phyloP scores from a whole-genome alignment of 2,113 vertebrate genomes.

The Platysteira castanea region DNA sequence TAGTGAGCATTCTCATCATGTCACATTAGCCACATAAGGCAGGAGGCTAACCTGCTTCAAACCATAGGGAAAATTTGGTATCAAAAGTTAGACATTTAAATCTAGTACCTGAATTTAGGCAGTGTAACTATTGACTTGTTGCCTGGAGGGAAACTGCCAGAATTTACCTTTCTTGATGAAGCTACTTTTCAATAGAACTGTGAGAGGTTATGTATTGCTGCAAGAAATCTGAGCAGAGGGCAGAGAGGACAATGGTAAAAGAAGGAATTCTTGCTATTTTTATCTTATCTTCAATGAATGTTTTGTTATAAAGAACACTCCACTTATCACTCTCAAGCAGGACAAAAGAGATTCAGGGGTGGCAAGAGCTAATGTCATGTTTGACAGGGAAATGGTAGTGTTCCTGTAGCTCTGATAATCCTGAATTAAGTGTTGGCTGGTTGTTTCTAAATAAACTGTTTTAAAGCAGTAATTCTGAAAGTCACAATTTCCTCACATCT shows the following conservation, averaged over 20 bases:
- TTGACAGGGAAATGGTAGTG: conserved; percentile 19
- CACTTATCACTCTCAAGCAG: conserved; percentile 27
- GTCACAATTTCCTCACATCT: background rate
- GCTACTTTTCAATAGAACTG: background rate
- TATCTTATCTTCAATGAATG: conserved; percentile 26
- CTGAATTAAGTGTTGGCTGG: conserved; percentile 4
- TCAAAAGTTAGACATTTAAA: background rate
- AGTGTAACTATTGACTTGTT: background rate
- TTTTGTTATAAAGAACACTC: conserved; percentile 32
- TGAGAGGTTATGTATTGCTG: background rate
- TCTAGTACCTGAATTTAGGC: background rate
- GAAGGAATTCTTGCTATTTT: conserved; percentile 23
- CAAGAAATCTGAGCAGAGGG: background rate
- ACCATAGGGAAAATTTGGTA: background rate
- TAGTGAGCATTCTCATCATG: background rate
- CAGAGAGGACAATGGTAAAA: background rate
- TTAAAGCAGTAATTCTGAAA: background rate
- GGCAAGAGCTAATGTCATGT: background rate
- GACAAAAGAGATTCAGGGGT: conserved; percentile 10
- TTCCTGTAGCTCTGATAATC: background rate
- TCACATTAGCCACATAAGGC: background rate
- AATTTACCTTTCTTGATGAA: background rate
- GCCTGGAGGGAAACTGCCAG: background rate
- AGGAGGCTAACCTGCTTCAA: background rate
- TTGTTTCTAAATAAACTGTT: background rate